These are phyloP conservation scores for Macrosiphum euphorbiae DNA, from an alignment of 2,888 invertebrate species.

Conservation along the genomic window DNA sequence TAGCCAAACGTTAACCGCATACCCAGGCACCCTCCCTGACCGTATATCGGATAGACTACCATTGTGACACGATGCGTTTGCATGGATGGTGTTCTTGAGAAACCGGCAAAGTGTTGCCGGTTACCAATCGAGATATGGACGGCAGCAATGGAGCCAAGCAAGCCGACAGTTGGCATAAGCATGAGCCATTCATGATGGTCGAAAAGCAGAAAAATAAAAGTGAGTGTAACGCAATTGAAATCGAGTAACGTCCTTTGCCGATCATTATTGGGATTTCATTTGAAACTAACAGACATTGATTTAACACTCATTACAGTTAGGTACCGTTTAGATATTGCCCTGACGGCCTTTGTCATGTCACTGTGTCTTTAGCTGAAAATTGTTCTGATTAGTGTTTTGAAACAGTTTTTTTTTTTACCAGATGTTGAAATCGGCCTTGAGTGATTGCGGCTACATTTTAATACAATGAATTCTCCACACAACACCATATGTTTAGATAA, in stretches of 20 bases:
- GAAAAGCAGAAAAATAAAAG: conserved; percentile 62
- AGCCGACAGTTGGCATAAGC: conserved; percentile 62
- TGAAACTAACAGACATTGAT: not conserved
- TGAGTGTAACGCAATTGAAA: not conserved
- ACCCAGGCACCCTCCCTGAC: not conserved
- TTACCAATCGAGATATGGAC: conserved; percentile 48
- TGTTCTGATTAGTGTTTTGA: not conserved
- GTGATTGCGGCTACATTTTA: conserved; percentile 27
- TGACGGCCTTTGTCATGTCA: not conserved
- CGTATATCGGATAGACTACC: not conserved
- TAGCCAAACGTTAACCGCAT: not conserved
- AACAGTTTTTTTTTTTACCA: conserved; percentile 35
- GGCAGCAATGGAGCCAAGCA: conserved; percentile 60
- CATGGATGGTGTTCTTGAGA: conserved; percentile 39
- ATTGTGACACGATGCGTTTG: conserved; percentile 5
- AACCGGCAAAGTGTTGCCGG: conserved; percentile 40
- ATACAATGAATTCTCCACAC: conserved; percentile 18
- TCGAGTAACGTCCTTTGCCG: not conserved
- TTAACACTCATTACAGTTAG: not conserved
- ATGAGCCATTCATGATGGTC: conserved; percentile 60
- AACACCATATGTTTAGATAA: conserved; percentile 42
- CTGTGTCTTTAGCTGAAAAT: conserved; percentile 1
- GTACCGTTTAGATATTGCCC: not conserved
- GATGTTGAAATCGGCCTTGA: conserved; percentile 54
- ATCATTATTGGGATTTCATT: not conserved